Conservation (phyloP, 30 jellyfish, hydroid and myxozoan species). For the Turritopsis dohrnii region DNA sequence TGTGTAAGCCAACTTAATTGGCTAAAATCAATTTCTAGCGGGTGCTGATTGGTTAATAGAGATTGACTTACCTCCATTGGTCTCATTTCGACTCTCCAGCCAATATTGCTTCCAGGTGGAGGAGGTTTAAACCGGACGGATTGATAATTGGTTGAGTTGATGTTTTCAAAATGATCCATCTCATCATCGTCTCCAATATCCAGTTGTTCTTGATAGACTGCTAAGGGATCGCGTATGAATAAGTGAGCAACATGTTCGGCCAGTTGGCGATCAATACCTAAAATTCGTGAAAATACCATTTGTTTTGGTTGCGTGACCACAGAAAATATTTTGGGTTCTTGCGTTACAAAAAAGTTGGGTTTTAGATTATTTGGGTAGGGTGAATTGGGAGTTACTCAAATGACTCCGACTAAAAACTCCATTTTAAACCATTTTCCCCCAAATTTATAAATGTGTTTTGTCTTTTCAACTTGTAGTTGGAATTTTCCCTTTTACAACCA, state of each 20-base stretch:
- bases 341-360: too few species aligned
- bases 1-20: background rate
- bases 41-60: too few species aligned
- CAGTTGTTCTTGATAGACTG: conserved; percentile 60
- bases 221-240: conserved; percentile 96
- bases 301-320: too few species aligned
- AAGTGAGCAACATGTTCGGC: conserved; percentile 95
- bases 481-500: too few species aligned
- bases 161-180: conserved; percentile 89
- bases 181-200: conserved; percentile 82
- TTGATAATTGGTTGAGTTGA: conserved; percentile 98
- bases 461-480: too few species aligned
- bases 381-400: too few species aligned
- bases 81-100: conserved; percentile 99
- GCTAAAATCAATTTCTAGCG: too few species aligned
- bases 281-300: background rate
- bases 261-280: conserved; percentile 86
- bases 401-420: too few species aligned
- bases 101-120: conserved; percentile 90
- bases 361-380: too few species aligned
- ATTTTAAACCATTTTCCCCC: too few species aligned
- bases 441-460: too few species aligned
- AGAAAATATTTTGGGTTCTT: too few species aligned
- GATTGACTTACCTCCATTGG: conserved; percentile 72
- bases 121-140: conserved; percentile 98